These are phyloP conservation scores for Fratercula arctica DNA, from an alignment of 2,797 vertebrate genomes.

Conservation along the genomic window DNA sequence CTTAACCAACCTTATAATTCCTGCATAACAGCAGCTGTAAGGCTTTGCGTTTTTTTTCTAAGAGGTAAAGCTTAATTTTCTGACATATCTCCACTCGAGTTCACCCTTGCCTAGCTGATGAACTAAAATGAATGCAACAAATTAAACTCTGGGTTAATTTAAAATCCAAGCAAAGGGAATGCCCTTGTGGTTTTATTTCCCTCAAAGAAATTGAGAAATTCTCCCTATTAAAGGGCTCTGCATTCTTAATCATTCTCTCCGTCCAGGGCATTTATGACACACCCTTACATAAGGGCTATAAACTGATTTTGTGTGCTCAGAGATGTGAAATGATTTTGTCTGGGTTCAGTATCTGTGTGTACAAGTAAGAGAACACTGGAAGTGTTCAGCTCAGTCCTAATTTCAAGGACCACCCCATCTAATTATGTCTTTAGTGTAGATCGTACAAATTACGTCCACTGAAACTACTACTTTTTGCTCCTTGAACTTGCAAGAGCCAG, in stretches of 20 bases:
- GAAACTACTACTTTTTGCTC: not conserved
- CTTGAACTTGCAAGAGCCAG: not conserved
- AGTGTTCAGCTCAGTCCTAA: not conserved
- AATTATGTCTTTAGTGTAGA: not conserved
- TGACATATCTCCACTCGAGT: fast-evolving
- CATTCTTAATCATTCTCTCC: not conserved
- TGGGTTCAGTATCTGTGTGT: not conserved
- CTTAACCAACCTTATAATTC: not conserved
- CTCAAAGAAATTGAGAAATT: not conserved
- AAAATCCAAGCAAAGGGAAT: not conserved
- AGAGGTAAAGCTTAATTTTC: not conserved
- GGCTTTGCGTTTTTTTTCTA: not conserved
- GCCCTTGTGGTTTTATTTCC: not conserved
- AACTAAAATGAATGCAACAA: not conserved
- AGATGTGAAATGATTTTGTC: not conserved
- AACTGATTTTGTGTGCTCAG: not conserved
- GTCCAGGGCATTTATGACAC: not conserved
- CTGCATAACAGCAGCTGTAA: not conserved
- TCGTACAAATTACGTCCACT: not conserved
- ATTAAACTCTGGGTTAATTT: not conserved
- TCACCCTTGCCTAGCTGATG: not conserved
- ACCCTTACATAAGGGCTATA: not conserved
- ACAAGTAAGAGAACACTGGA: not conserved
- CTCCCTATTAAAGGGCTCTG: not conserved
- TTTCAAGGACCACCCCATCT: not conserved